These are phyloP conservation scores for Spatulosminthurus flaviceps DNA, from an alignment of 2,888 invertebrate genomes.

Conservation along the genomic window DNA sequence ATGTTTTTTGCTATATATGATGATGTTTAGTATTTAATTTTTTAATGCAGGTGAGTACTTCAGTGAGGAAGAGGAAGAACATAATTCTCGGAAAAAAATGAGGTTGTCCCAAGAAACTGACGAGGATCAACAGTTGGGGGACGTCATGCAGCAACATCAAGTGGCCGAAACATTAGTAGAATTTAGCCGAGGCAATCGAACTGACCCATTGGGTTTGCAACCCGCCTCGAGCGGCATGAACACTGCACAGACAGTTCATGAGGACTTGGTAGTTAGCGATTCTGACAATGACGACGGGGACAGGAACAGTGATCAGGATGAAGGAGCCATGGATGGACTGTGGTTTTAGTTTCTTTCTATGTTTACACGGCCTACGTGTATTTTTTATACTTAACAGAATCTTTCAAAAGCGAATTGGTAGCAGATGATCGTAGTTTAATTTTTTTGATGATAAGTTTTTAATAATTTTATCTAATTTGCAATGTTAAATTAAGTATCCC, in stretches of 20 bases:
- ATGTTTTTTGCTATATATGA: too few species aligned
- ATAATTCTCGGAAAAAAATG: slow-evolving; percentile 33
- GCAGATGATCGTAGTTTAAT: too few species aligned
- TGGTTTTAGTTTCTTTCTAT: not conserved
- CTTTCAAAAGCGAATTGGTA: too few species aligned
- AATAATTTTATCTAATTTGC: too few species aligned
- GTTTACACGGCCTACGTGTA: not conserved
- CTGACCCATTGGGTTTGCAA: slow-evolving; percentile 15
- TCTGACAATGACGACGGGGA: slow-evolving; percentile 74
- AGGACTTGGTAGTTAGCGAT: slow-evolving; percentile 80
- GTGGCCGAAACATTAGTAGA: slow-evolving; percentile 67
- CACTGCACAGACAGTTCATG: slow-evolving; percentile 64
- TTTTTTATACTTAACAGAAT: not conserved
- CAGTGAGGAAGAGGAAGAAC: slow-evolving; percentile 59
- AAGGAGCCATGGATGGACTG: slow-evolving; percentile 16
- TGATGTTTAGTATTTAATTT: too few species aligned
- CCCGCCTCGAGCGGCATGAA: not conserved
- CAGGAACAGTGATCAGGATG: slow-evolving; percentile 42
- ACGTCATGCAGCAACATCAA: slow-evolving; percentile 72
- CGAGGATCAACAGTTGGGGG: slow-evolving; percentile 55
- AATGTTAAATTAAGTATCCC: too few species aligned
- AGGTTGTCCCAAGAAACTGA: slow-evolving; percentile 16
- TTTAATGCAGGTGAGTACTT: slow-evolving; percentile 59
- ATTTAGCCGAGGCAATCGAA: slow-evolving; percentile 55
- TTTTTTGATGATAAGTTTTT: too few species aligned